Conservation (phyloP, 2,888 invertebrate species). For the Drosophila nr. fundita region DNA sequence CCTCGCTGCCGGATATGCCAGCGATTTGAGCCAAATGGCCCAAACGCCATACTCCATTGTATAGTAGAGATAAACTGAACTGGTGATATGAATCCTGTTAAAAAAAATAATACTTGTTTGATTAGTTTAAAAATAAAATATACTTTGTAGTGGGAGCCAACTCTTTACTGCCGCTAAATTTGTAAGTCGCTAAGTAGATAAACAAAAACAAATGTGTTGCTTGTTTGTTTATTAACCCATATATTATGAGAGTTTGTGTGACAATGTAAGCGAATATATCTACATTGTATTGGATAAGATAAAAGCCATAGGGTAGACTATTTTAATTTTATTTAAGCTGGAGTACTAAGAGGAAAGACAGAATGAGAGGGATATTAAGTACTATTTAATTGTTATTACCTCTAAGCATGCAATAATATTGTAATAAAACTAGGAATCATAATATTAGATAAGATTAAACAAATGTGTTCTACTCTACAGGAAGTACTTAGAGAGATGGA, state of each 20-base stretch:
- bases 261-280: not conserved
- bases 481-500: too few species aligned
- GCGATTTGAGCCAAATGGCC: constrained; percentile 64
- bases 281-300: not conserved
- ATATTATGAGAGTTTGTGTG: not conserved
- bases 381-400: not conserved
- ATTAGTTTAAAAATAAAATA: constrained; percentile 4
- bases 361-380: not conserved
- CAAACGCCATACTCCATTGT: constrained; percentile 21
- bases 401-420: not conserved
- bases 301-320: not conserved
- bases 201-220: not conserved
- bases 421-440: not conserved
- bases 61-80: constrained; percentile 13
- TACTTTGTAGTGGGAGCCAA: not conserved
- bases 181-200: not conserved
- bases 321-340: not conserved
- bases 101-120: not conserved
- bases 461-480: not conserved
- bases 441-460: not conserved
- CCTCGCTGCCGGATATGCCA: constrained; percentile 63
- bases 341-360: not conserved
- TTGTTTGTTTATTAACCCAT: not conserved
- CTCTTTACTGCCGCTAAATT: not conserved
- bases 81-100: constrained; percentile 9